These are phyloP conservation scores for Haplotaxodon microlepis DNA, from an alignment of 2,113 vertebrate species.

Conservation along the genomic window DNA sequence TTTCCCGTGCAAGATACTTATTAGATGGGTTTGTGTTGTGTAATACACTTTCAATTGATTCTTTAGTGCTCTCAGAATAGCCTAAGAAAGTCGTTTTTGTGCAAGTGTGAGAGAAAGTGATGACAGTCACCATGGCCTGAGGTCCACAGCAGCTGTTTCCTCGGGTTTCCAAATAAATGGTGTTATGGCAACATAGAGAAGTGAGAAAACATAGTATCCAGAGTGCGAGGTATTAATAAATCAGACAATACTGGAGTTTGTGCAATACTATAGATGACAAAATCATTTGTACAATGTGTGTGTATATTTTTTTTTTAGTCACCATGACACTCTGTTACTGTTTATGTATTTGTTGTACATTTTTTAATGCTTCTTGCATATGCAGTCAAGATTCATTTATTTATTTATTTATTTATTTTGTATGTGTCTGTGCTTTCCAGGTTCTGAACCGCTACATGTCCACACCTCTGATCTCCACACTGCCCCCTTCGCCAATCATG, in stretches of 20 bases:
- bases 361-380: not conserved
- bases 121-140: not conserved
- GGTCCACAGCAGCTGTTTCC: not conserved
- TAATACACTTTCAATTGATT: not conserved
- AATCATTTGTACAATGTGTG: not conserved
- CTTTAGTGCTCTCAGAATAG: not conserved
- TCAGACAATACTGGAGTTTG: not conserved
- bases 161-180: not conserved
- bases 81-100: not conserved
- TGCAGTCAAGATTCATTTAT: not conserved
- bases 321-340: not conserved
- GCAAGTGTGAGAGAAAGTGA: not conserved
- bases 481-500: slow-evolving; percentile 81
- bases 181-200: not conserved
- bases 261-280: not conserved
- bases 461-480: slow-evolving; percentile 86
- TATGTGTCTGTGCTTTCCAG: slow-evolving; percentile 49
- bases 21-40: not conserved
- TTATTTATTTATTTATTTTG: not conserved
- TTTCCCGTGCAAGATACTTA: not conserved
- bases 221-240: not conserved
- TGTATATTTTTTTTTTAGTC: not conserved
- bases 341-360: not conserved
- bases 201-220: not conserved
- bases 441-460: slow-evolving; percentile 92